A percentile compares a stretch with the other conserved stretches of the same genome.
Conservation (phyloP, 2,888 invertebrate genomes). For the Reticulitermes lucifugus region DNA sequence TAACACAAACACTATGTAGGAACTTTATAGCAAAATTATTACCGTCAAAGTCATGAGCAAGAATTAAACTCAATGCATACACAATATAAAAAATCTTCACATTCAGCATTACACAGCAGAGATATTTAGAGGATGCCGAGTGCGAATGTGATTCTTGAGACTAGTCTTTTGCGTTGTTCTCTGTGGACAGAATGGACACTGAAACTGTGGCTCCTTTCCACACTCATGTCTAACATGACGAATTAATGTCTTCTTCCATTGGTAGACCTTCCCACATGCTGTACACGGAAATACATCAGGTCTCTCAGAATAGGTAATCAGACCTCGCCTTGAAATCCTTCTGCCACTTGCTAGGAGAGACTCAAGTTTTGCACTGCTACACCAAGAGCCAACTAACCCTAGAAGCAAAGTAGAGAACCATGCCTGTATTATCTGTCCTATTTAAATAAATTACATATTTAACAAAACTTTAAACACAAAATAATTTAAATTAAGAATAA, state of each 20-base stretch:
- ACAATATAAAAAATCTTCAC: neutral
- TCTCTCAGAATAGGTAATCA: slow-evolving; percentile 11
- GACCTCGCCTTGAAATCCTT: slow-evolving; percentile 5
- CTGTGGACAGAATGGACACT: slow-evolving; percentile 56
- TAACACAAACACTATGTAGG: no score
- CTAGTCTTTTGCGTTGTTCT: slow-evolving; percentile 54
- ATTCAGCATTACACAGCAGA: neutral
- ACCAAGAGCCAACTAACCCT: slow-evolving; percentile 18
- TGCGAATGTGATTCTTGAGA: slow-evolving; percentile 50
- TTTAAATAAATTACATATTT: neutral
- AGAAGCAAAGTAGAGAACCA: neutral
- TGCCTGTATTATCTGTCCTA: neutral
- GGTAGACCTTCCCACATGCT: slow-evolving; percentile 51
- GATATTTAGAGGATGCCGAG: slow-evolving; percentile 32
- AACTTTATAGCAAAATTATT: no score
- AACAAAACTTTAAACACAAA: neutral
- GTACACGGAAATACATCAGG: slow-evolving; percentile 31
- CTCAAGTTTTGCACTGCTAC: slow-evolving; percentile 10
- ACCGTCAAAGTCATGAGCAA: no score
- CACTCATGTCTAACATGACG: slow-evolving; percentile 53
- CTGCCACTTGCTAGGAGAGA: slow-evolving; percentile 10
- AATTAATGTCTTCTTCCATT: slow-evolving; percentile 49
- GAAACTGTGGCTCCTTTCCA: slow-evolving; percentile 53
- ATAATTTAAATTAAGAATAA: neutral
- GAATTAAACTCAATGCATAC: neutral